phyloP scores from a whole-genome alignment of 2,888 invertebrate species.

The Aleiodes leptofemur region DNA sequence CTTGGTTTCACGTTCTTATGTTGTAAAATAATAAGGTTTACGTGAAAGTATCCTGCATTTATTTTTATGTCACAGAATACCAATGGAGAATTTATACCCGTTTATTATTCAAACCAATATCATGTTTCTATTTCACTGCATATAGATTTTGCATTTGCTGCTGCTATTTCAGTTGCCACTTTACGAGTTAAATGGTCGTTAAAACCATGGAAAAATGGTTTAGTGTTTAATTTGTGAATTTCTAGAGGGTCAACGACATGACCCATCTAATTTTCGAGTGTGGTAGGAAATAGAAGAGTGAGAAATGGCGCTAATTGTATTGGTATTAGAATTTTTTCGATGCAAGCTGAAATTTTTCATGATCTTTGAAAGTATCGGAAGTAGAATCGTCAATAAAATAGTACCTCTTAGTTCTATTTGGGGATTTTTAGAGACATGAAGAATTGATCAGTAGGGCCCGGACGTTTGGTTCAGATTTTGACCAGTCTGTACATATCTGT shows the following conservation, averaged over 20 bases:
- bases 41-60: conserved; percentile 1
- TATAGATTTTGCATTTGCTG: conserved; percentile 19
- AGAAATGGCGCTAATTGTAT: no score
- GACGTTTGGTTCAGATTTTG: no score
- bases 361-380: no score
- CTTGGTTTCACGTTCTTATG: background rate
- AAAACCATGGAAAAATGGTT: conserved; percentile 10
- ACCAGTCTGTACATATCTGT: no score
- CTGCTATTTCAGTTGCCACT: conserved; percentile 35
- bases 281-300: background rate
- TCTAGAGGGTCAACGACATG: background rate
- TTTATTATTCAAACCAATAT: conserved; percentile 21
- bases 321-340: background rate
- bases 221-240: background rate
- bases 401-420: no score
- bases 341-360: background rate
- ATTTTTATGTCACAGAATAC: background rate
- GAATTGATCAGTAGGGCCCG: no score
- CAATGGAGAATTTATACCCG: conserved; percentile 11
- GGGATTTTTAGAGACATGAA: no score
- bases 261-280: background rate
- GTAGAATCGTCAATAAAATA: no score
- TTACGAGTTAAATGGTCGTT: conserved; percentile 38
- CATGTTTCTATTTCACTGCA: conserved; percentile 9
- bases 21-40: background rate